Conservation (phyloP, 1,140 invertebrate genomes). For the Aphaenogaster floridana region DNA sequence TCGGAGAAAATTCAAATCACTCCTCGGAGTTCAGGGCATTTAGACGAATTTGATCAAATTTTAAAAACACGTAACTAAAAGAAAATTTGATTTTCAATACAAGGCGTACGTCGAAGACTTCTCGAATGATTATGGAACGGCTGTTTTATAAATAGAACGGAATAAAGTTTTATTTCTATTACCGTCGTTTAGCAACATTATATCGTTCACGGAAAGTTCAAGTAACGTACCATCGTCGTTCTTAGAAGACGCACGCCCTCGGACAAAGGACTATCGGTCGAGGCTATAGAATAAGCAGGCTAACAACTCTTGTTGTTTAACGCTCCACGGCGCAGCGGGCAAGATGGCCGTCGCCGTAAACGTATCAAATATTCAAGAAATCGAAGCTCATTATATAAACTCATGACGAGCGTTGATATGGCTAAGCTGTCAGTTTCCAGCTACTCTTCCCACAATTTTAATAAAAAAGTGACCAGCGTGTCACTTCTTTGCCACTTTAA, state of each 20-base stretch:
- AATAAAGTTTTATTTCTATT: conserved; percentile 11
- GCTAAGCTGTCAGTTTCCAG: conserved; percentile 59
- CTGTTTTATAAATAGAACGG: conserved; percentile 6
- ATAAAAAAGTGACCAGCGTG: conserved; percentile 47
- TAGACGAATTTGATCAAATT: background rate
- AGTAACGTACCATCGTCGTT: conserved; percentile 44
- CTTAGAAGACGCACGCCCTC: conserved; percentile 10
- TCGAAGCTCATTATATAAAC: conserved; percentile 68
- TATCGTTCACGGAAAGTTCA: conserved; percentile 12
- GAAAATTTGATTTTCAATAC: background rate
- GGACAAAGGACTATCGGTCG: conserved; percentile 45
- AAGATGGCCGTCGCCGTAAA: conserved; percentile 81
- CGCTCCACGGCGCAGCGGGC: conserved; percentile 78
- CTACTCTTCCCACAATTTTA: conserved; percentile 60
- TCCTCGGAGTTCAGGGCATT: background rate
- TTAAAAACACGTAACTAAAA: background rate
- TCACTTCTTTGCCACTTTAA: conserved; percentile 36
- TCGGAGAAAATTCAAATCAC: background rate
- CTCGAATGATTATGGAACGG: background rate
- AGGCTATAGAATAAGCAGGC: conserved; percentile 84
- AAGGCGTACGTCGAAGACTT: background rate
- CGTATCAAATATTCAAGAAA: conserved; percentile 84
- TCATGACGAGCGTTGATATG: conserved; percentile 57
- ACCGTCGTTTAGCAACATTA: conserved; percentile 2
- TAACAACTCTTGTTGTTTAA: conserved; percentile 86